Evolutionary conservation across 2,888 invertebrate species (phyloP).

Genomic region (Caenorhabditis sp.): DNA sequence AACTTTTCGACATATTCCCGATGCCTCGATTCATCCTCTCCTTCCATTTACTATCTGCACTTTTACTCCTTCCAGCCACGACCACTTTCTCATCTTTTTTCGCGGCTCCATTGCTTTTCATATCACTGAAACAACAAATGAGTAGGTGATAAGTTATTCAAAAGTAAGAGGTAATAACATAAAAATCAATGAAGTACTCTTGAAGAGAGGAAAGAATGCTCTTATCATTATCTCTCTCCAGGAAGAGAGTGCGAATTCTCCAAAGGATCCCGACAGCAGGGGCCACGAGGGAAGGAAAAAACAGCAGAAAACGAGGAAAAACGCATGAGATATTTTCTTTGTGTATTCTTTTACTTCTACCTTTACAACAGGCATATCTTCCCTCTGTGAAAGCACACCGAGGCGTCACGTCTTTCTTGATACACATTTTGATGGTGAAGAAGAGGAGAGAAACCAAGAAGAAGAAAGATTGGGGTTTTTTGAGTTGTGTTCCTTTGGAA

Average conservation of each 20-base stretch:
- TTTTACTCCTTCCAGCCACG: conserved; percentile 64
- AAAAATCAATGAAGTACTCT: conserved; percentile 44
- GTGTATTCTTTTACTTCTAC: conserved; percentile 48
- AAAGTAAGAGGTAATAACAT: conserved; percentile 40
- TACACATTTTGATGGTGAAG: conserved; percentile 36
- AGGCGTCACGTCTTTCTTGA: conserved; percentile 40
- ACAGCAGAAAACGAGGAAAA: conserved; percentile 27
- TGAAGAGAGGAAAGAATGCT: conserved; percentile 37
- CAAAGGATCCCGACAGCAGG: conserved; percentile 6
- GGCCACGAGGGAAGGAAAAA: conserved; percentile 26
- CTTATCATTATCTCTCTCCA: conserved; percentile 35
- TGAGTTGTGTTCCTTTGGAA: conserved; percentile 47
- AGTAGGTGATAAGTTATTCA: conserved; percentile 20
- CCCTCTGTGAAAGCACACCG: conserved; percentile 23
- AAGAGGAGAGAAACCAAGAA: conserved; percentile 15
- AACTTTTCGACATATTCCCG: conserved; percentile 71
- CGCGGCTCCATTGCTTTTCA: conserved; percentile 58
- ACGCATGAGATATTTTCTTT: conserved; percentile 32
- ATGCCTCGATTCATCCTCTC: conserved; percentile 69
- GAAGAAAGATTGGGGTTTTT: conserved; percentile 38
- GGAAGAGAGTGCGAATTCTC: conserved; percentile 28
- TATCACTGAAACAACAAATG: conserved; percentile 21
- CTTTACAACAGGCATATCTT: conserved; percentile 28
- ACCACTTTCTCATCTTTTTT: conserved; percentile 55
- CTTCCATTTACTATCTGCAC: conserved; percentile 73